Conservation (phyloP, 2,113 vertebrate species). For the Bambusicola thoracicus region DNA sequence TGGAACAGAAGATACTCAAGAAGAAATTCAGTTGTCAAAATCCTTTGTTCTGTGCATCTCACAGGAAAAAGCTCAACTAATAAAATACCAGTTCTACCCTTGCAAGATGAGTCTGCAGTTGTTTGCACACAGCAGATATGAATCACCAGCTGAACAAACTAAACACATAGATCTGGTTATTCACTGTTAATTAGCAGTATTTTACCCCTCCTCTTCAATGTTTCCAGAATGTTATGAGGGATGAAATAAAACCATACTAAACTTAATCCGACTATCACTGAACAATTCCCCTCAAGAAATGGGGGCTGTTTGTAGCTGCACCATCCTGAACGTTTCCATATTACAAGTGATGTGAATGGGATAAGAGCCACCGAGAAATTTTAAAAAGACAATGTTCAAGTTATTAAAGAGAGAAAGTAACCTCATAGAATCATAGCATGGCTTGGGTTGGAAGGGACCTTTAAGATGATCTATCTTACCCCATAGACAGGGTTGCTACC, state of each 20-base stretch:
- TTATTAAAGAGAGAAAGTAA: neutral
- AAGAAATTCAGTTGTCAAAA: neutral
- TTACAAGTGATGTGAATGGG: neutral
- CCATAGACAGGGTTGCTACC: neutral
- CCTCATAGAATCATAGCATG: neutral
- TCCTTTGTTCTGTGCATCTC: neutral
- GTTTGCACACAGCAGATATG: conserved; percentile 39
- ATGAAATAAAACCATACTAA: neutral
- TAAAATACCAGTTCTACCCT: neutral
- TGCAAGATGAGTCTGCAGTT: conserved; percentile 2
- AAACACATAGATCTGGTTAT: neutral
- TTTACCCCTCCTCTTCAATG: neutral
- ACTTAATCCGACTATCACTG: neutral
- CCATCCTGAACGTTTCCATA: neutral
- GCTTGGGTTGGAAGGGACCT: neutral
- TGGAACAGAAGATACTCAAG: neutral
- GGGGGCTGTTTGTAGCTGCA: neutral
- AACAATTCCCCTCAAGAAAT: neutral
- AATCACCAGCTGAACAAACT: conserved; percentile 10
- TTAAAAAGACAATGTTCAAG: neutral
- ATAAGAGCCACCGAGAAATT: neutral
- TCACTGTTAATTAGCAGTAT: neutral
- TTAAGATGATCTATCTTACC: neutral
- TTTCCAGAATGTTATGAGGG: neutral
- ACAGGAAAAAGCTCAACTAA: neutral